Evolutionary conservation across 2,797 vertebrate species (phyloP).

Genomic region (Echeneis naucrates): DNA sequence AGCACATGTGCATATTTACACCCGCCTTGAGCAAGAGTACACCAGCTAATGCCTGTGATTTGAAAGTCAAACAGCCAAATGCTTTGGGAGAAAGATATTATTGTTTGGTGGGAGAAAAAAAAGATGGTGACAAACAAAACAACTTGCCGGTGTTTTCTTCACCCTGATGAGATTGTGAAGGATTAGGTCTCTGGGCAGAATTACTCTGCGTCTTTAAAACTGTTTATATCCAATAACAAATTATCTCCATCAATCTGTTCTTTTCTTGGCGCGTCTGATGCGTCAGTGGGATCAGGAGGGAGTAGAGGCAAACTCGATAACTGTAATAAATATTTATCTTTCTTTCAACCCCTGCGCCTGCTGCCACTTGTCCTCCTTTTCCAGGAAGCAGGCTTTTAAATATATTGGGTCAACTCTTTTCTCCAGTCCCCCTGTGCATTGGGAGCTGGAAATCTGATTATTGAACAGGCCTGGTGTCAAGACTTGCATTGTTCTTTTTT

Average conservation of each 20-base stretch:
- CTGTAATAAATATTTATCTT: slow-evolving; percentile 89
- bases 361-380: slow-evolving; percentile 85
- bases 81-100: slow-evolving; percentile 83
- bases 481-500: slow-evolving; percentile 86
- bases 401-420: slow-evolving; percentile 88
- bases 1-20: slow-evolving; percentile 85
- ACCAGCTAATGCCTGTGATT: slow-evolving; percentile 83
- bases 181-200: slow-evolving; percentile 85
- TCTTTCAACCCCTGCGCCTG: slow-evolving; percentile 85
- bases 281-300: slow-evolving; percentile 79
- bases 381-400: slow-evolving; percentile 88
- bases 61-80: slow-evolving; percentile 85
- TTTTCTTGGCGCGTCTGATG: slow-evolving; percentile 82
- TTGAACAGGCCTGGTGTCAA: slow-evolving; percentile 82
- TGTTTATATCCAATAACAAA: slow-evolving; percentile 87
- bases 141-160: slow-evolving; percentile 83
- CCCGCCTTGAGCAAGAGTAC: slow-evolving; percentile 82
- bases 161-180: slow-evolving; percentile 84
- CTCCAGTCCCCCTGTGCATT: slow-evolving; percentile 82
- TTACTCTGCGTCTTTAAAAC: slow-evolving; percentile 85
- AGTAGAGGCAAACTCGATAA: slow-evolving; percentile 85
- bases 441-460: slow-evolving; percentile 87
- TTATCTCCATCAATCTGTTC: slow-evolving; percentile 86
- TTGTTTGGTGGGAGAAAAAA: slow-evolving; percentile 77
- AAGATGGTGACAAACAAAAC: slow-evolving; percentile 83